Evolutionary conservation across 2,113 vertebrate genomes (phyloP).

Genomic region (Bostrychus sinensis): DNA sequence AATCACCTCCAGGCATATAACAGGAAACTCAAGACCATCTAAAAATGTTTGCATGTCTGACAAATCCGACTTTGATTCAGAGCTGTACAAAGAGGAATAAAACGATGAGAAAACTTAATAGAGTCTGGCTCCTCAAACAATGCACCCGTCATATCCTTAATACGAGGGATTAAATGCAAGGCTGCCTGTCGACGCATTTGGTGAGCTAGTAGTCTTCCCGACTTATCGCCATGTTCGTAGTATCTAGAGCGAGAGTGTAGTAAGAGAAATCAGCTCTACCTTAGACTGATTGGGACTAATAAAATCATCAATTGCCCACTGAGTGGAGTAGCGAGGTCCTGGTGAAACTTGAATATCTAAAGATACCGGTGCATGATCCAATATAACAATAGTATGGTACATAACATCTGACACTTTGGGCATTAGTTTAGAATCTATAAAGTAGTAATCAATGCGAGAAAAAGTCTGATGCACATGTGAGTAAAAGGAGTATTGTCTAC

Average conservation of each 20-base stretch:
- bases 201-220: constrained; percentile 4
- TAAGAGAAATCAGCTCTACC: background rate
- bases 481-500: constrained; percentile 1
- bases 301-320: background rate
- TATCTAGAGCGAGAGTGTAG: background rate
- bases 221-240: constrained; percentile 9
- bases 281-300: background rate
- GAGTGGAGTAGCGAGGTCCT: background rate
- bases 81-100: background rate
- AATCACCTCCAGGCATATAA: background rate
- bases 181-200: constrained; percentile 1
- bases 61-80: background rate
- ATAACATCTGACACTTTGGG: constrained; percentile 3
- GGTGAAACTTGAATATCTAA: background rate
- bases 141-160: background rate
- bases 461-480: constrained; percentile 6
- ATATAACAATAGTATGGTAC: background rate
- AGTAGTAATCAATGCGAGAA: constrained; percentile 5
- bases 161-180: background rate
- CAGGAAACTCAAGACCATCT: background rate
- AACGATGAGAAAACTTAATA: constrained; percentile 10
- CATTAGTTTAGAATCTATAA: background rate
- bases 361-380: background rate
- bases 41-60: constrained; percentile 3
- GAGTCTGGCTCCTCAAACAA: background rate